These are phyloP conservation scores for Stenodera caucasica DNA, from an alignment of 2,888 invertebrate species.

Conservation along the genomic window DNA sequence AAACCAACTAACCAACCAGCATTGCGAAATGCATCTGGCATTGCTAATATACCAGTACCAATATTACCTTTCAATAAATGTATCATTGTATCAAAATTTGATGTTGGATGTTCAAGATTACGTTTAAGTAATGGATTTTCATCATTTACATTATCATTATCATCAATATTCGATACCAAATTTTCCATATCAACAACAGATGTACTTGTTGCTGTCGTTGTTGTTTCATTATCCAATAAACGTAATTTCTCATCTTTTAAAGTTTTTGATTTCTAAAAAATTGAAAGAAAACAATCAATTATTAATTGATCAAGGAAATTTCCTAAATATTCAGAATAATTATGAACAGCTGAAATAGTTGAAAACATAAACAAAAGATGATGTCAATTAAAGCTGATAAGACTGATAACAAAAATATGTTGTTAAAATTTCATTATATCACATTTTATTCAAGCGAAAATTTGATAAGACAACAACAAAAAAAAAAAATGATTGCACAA, in stretches of 20 bases:
- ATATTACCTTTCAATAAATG: constrained; percentile 66
- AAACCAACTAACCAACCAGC: constrained; percentile 84
- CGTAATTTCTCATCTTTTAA: constrained; percentile 70
- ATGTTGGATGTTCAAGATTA: constrained; percentile 75
- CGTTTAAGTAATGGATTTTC: constrained; percentile 69
- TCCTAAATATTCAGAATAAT: background rate
- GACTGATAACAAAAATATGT: background rate
- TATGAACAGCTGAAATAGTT: background rate
- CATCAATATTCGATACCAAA: constrained; percentile 25
- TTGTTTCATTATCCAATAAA: constrained; percentile 57
- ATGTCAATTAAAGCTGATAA: background rate
- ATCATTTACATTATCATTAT: constrained; percentile 16
- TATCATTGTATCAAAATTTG: constrained; percentile 76
- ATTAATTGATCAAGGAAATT: background rate
- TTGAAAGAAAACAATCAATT: background rate
- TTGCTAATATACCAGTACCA: constrained; percentile 94
- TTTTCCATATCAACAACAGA: constrained; percentile 39
- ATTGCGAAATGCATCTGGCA: constrained; percentile 94
- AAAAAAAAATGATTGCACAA: background rate
- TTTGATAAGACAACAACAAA: too few relatives aligned
- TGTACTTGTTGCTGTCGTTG: background rate
- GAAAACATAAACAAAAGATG: background rate
- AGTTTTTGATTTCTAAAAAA: constrained; percentile 52
- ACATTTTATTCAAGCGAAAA: background rate
- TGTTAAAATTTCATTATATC: background rate